Conservation (phyloP, 2,888 invertebrate species). For the Diarsia mendica region DNA sequence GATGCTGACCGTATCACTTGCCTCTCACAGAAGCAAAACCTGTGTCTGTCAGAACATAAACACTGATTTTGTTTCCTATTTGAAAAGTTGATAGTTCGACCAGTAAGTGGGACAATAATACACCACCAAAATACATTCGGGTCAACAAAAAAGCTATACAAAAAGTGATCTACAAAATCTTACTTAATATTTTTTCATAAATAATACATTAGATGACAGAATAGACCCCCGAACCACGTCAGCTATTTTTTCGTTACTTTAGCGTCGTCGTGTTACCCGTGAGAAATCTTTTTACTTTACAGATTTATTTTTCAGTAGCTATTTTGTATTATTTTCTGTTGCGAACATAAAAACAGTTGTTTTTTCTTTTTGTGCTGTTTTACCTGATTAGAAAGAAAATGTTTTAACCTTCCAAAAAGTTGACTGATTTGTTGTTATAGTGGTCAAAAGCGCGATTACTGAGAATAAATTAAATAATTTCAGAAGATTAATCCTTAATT, state of each 20-base stretch:
- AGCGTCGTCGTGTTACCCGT: constrained; percentile 14
- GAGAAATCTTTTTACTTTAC: constrained; percentile 41
- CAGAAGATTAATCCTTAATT: no score
- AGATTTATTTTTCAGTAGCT: constrained; percentile 27
- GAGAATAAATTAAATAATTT: no score
- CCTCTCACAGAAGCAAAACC: no score
- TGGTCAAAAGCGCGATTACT: no score
- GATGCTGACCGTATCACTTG: no score
- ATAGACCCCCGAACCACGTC: constrained; percentile 17
- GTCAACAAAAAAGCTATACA: not conserved
- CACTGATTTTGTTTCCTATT: not conserved
- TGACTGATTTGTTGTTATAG: not conserved
- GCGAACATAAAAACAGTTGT: not conserved
- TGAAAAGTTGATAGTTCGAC: not conserved
- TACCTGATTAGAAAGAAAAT: not conserved
- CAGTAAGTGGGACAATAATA: not conserved
- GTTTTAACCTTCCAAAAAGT: not conserved
- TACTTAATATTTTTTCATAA: not conserved
- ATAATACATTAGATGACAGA: constrained; percentile 4
- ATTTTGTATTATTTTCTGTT: constrained; percentile 13
- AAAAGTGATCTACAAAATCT: not conserved
- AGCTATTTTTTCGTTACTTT: constrained; percentile 27
- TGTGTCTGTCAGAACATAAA: no score
- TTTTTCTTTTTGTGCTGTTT: not conserved
- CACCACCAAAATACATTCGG: not conserved